Evolutionary conservation across 2,113 vertebrate genomes (phyloP), one percentile per base, ranked within the genome.

Genomic region (Chiloscyllium plagiosum): DNA sequence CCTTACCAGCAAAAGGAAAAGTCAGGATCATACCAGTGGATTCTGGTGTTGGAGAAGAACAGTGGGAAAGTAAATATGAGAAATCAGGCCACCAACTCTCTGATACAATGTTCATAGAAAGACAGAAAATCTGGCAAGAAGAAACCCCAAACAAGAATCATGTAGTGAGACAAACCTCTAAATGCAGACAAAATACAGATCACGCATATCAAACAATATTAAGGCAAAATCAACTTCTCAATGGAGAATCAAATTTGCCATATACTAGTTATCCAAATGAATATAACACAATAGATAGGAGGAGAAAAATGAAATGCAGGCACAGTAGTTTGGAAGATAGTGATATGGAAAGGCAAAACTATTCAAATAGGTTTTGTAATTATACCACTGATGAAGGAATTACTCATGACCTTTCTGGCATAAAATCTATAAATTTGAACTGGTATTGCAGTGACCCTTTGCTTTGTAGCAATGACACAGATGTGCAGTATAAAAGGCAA

Each of bases 21-120:
- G 98, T 99, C 97, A 98, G 98, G 96, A 99, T 98, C 97, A 97
- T 99, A 97, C 98, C 98, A 72, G 97, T 98, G 97, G 98, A 98
- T 96, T 98, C 97, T 96, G 98, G 98, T 96, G 97, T 97, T 97
- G 98, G 98, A 96, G 97, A 97, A 96, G 98, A 99, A 96, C 97
- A 98, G 19, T 98, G 98, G 97, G 98, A 98, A 96, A 97, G 96
- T 96, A 98, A 98, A 97, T 98, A 98, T 97, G 97, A 98, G 96
- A 96, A 97, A 29, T 96, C 96, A 96, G 97, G 97, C 96, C 98
- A 98, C 95, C 96, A 97, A 96, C 96, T 97, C 87, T 97, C 98
- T 96, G 98, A 98, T 96, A 97, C 98, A 33, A 98, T 98, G 96
- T 96, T 98, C 96, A 97, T 98, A 96, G 96, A 97, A 66, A 98